phyloP scores from a whole-genome alignment of 2,888 invertebrate species.

The Ernsta delagoae region DNA sequence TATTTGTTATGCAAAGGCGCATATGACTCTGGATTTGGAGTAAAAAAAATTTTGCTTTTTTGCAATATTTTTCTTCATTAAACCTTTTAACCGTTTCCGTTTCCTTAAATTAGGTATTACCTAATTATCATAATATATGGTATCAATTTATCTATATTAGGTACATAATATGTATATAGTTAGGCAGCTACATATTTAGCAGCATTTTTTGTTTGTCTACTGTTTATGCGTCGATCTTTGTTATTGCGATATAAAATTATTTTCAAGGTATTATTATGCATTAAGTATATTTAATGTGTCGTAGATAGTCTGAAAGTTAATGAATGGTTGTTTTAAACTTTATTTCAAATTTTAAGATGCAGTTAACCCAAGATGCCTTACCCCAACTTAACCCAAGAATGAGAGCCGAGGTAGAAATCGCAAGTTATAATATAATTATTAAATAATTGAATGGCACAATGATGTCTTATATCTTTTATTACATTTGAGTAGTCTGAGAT shows the following conservation, averaged over 20 bases:
- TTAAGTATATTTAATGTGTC: no score
- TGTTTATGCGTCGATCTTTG: neutral
- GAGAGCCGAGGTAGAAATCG: slow-evolving; percentile 37
- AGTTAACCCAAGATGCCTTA: slow-evolving; percentile 35
- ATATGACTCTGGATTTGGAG: no score
- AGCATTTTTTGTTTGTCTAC: neutral
- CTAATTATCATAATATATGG: no score
- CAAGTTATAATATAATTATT: slow-evolving; percentile 27
- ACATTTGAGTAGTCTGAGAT: neutral
- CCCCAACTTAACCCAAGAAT: slow-evolving; percentile 35
- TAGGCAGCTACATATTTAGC: no score
- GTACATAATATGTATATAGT: no score
- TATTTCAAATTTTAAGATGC: slow-evolving; percentile 37
- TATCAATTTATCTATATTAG: no score
- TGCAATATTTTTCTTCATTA: no score
- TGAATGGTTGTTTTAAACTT: slow-evolving; percentile 19
- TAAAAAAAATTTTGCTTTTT: no score
- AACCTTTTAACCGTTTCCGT: no score
- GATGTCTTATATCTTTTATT: neutral
- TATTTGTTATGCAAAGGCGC: no score
- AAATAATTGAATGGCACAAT: neutral
- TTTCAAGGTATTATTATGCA: neutral
- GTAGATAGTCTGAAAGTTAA: no score
- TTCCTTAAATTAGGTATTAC: no score
- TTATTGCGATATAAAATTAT: neutral